These are phyloP conservation scores for Drosophila kurseongensis DNA, from an alignment of 1,140 invertebrate species.

Conservation along the genomic window DNA sequence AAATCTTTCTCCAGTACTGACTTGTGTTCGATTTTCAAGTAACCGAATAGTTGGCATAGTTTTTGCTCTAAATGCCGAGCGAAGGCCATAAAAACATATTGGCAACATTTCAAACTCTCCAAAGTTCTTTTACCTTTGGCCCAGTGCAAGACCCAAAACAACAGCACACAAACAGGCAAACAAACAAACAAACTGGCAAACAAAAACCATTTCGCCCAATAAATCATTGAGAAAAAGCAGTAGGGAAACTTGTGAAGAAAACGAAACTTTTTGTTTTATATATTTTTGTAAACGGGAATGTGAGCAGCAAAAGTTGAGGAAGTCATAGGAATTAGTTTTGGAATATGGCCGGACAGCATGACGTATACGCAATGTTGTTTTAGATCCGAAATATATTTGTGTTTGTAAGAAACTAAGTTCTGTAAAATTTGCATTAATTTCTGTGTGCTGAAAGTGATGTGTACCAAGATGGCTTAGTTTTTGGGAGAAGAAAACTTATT, in stretches of 20 bases:
- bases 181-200: conserved; percentile 51
- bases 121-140: conserved; percentile 80
- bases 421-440: conserved; percentile 1
- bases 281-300: conserved; percentile 10
- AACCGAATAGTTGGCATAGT: conserved; percentile 44
- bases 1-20: conserved; percentile 6
- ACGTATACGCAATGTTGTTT: conserved; percentile 18
- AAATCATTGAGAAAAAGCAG: conserved; percentile 56
- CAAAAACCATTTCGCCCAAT: conserved; percentile 62
- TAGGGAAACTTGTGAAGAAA: conserved; percentile 43
- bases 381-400: not conserved
- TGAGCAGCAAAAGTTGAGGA: conserved; percentile 15
- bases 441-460: conserved; percentile 21
- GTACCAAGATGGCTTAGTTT: conserved; percentile 4
- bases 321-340: conserved; percentile 29
- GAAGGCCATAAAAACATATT: conserved; percentile 52
- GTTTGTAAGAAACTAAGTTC: conserved; percentile 1
- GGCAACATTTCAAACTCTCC: conserved; percentile 68
- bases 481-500: conserved; percentile 3
- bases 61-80: conserved; percentile 28
- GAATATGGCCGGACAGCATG: conserved; percentile 28
- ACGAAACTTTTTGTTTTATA: conserved; percentile 40
- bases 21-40: conserved; percentile 36
- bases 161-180: conserved; percentile 32
- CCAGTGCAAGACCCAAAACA: conserved; percentile 48